Conservation (phyloP, 2,888 invertebrate genomes). For the Lacanobia oleracea region DNA sequence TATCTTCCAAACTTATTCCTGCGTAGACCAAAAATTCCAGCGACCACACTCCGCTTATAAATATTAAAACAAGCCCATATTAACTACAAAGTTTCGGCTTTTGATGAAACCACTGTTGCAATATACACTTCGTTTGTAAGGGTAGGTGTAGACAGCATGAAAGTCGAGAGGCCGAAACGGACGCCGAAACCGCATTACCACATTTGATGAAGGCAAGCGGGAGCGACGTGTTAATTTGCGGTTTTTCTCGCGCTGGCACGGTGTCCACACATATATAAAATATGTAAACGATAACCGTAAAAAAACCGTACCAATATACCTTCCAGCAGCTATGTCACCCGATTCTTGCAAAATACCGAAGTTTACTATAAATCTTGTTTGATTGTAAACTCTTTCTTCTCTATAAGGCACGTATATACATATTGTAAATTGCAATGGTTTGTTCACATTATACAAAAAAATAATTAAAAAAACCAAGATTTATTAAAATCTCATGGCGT, state of each 20-base stretch:
- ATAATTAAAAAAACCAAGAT: no score
- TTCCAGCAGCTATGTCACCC: no score
- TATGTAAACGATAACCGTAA: background rate
- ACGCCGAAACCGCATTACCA: slow-evolving; percentile 36
- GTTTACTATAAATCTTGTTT: no score
- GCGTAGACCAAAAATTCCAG: slow-evolving; percentile 25
- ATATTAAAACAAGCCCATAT: slow-evolving; percentile 60
- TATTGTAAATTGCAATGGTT: no score
- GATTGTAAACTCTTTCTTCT: no score
- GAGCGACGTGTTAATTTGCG: slow-evolving; percentile 45
- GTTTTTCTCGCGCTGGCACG: slow-evolving; percentile 1
- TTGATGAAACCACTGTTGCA: slow-evolving; percentile 54
- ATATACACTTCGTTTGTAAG: slow-evolving; percentile 51
- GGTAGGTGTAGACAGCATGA: slow-evolving; percentile 20
- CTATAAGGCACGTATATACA: no score
- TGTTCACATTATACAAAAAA: no score
- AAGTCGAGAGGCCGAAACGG: slow-evolving; percentile 21
- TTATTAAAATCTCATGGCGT: no score
- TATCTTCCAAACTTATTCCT: slow-evolving; percentile 20
- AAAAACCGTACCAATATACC: background rate
- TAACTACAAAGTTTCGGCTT: slow-evolving; percentile 60
- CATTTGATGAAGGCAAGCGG: slow-evolving; percentile 23
- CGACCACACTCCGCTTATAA: slow-evolving; percentile 51
- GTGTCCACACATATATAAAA: background rate
- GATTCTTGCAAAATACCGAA: no score